A percentile compares a stretch with the other conserved stretches of the same genome.
These are phyloP conservation scores for Empis stercorea DNA, from an alignment of 2,888 invertebrate genomes.

Conservation along the genomic window DNA sequence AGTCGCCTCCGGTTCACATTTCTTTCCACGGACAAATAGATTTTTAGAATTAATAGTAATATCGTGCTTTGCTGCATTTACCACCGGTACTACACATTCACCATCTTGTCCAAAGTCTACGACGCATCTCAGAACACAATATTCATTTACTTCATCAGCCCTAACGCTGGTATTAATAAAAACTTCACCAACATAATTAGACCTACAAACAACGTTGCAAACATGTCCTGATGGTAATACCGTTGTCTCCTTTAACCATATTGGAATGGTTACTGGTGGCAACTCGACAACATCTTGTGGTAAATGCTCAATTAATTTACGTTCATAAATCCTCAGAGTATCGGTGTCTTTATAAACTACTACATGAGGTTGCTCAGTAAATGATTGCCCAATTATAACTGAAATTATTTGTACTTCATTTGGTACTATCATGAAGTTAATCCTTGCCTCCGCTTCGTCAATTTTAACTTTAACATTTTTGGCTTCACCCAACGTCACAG, in stretches of 20 bases:
- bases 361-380: conserved; percentile 6
- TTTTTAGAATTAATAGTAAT: neutral
- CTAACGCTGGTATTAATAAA: conserved; percentile 1
- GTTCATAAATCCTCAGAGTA: neutral
- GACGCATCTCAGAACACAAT: conserved; percentile 1
- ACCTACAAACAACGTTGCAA: neutral
- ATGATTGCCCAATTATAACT: conserved; percentile 6
- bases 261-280: neutral
- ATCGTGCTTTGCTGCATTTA: conserved; percentile 4
- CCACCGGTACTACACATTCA: conserved; percentile 1
- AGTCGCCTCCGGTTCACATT: too few relatives aligned
- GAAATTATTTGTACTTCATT: conserved; percentile 7
- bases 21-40: too few relatives aligned
- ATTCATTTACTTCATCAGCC: conserved; percentile 4
- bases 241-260: neutral
- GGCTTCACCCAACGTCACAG: neutral
- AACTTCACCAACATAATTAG: neutral
- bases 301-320: neutral
- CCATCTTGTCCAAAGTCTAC: conserved; percentile 1
- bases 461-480: conserved; percentile 1
- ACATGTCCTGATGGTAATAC: conserved; percentile 6
- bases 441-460: conserved; percentile 4
- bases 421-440: conserved; percentile 4
- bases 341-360: conserved; percentile 2
- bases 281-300: neutral